Conservation (phyloP, 2,888 invertebrate genomes). For the Microplitis deprimator region DNA sequence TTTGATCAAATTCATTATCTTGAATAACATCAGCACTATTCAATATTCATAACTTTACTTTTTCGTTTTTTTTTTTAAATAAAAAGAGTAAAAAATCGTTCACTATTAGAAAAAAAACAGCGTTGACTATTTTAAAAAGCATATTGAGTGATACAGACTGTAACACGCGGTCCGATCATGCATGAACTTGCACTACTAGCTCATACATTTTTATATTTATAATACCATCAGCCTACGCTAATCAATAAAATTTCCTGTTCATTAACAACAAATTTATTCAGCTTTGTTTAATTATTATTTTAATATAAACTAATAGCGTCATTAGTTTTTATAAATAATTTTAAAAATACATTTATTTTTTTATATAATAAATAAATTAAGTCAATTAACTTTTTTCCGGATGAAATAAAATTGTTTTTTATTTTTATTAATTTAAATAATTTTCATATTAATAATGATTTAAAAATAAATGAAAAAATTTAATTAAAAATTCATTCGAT, state of each 20-base stretch:
- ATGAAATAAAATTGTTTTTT: too few relatives aligned
- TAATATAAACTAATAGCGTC: neutral
- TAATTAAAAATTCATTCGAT: neutral
- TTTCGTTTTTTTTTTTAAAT: too few relatives aligned
- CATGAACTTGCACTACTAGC: slow-evolving; percentile 24
- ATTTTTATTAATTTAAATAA: too few relatives aligned
- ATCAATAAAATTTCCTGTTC: neutral
- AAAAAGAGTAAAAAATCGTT: too few relatives aligned
- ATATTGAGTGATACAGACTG: neutral
- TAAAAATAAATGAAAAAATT: neutral
- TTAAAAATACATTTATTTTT: too few relatives aligned
- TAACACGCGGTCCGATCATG: slow-evolving; percentile 29
- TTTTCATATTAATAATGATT: neutral
- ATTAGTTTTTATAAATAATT: neutral
- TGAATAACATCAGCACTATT: neutral
- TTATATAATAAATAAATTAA: too few relatives aligned
- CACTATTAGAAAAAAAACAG: neutral
- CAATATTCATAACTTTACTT: too few relatives aligned
- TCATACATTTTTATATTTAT: neutral
- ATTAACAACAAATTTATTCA: slow-evolving; percentile 1
- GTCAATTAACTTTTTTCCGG: too few relatives aligned
- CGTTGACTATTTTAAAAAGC: neutral
- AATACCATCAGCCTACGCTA: neutral
- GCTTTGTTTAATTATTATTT: neutral
- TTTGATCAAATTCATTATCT: neutral